These are phyloP conservation scores for Meriones psammophilus DNA, from an alignment of 2,797 vertebrate species.

Conservation along the genomic window DNA sequence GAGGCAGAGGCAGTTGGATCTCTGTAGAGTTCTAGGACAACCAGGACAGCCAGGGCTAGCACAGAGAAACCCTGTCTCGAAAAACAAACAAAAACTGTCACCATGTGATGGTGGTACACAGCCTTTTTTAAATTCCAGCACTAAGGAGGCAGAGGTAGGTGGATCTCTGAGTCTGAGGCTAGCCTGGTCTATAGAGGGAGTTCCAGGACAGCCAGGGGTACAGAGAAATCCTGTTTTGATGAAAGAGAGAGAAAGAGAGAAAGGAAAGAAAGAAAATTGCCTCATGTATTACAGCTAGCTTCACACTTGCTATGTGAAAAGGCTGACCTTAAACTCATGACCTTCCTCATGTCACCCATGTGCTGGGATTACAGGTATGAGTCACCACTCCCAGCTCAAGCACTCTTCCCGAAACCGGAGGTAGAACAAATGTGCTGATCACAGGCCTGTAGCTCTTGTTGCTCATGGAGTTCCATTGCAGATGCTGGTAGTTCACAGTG, in stretches of 20 bases:
- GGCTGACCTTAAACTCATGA: neutral
- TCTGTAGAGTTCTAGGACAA: neutral
- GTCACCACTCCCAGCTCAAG: neutral
- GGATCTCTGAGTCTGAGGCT: neutral
- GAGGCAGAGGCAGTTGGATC: neutral
- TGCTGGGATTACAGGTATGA: neutral
- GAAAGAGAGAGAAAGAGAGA: no score
- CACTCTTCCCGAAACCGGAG: neutral
- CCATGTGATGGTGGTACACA: neutral
- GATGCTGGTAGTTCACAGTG: neutral
- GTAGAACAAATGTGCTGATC: neutral
- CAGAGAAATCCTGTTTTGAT: neutral
- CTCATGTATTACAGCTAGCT: neutral
- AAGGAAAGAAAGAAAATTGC: neutral
- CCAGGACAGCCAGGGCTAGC: neutral
- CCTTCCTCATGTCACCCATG: neutral
- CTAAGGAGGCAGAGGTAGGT: neutral
- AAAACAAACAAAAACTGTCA: neutral
- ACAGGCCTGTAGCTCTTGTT: neutral
- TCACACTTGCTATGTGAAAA: neutral
- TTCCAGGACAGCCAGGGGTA: neutral
- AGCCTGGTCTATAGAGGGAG: neutral
- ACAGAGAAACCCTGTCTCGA: neutral
- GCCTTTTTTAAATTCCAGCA: neutral
- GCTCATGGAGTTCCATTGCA: neutral